Conservation (phyloP, 1,140 invertebrate species). For the Drosophila ananassae region DNA sequence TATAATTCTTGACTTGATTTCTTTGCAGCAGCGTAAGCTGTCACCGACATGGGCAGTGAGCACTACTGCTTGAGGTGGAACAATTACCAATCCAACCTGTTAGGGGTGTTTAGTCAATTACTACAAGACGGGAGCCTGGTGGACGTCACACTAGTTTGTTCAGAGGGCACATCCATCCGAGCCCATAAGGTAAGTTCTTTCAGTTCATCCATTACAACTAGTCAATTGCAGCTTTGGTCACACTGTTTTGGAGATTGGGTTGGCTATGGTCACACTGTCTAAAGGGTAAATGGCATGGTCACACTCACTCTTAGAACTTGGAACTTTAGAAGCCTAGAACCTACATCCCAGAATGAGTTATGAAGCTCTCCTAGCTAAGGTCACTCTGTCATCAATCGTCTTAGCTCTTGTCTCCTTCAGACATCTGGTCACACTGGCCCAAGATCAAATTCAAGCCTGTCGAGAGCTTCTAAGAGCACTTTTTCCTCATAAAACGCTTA, state of each 20-base stretch:
- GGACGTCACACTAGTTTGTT: conserved; percentile 97
- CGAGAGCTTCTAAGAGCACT: neutral
- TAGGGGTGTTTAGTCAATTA: conserved; percentile 97
- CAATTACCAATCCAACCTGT: conserved; percentile 97
- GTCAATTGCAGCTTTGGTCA: neutral
- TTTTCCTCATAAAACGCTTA: neutral
- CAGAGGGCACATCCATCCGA: conserved; percentile 95
- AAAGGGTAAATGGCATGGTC: too few species aligned
- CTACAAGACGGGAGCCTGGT: conserved; percentile 96
- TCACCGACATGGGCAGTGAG: conserved; percentile 97
- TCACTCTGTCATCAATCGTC: too few species aligned
- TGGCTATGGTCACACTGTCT: too few species aligned
- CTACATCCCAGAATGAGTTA: too few species aligned
- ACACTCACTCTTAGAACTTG: too few species aligned
- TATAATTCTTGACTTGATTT: too few species aligned
- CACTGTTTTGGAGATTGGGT: neutral
- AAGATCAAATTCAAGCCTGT: neutral
- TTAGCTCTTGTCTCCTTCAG: too few species aligned
- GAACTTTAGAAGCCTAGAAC: too few species aligned
- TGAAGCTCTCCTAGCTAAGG: too few species aligned
- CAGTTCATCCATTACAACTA: neutral
- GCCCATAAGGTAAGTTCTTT: conserved; percentile 91
- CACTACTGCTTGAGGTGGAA: conserved; percentile 98
- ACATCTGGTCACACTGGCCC: too few species aligned
- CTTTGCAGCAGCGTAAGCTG: conserved; percentile 91